Percentiles rank a stretch among this genome's conserved stretches.
Evolutionary conservation across 2,113 vertebrate species (phyloP).

Genomic region (Heptranchias perlo): DNA sequence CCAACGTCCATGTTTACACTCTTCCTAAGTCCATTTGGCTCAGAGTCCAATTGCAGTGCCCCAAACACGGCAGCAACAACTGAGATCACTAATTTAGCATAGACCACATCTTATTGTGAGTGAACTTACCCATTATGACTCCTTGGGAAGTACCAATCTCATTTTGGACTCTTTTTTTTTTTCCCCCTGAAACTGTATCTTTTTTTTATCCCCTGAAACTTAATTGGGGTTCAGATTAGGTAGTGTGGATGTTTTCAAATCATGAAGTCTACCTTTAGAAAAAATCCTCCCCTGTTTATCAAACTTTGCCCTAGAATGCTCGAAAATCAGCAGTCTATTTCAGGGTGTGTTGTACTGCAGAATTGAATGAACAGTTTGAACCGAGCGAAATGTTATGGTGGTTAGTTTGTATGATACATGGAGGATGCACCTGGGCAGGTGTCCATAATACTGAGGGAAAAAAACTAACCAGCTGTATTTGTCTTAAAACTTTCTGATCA

Average conservation of each 20-base stretch:
- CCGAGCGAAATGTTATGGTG: neutral
- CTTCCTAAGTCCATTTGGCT: too few species aligned
- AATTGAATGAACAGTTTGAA: neutral
- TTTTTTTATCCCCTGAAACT: too few species aligned
- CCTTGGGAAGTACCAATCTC: too few species aligned
- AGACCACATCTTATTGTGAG: too few species aligned
- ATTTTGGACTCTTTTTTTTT: too few species aligned
- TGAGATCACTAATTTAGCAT: too few species aligned
- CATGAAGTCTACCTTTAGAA: neutral
- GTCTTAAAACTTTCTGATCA: neutral
- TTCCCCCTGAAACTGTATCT: too few species aligned
- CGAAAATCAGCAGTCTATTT: neutral
- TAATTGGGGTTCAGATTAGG: neutral
- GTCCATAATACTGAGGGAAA: neutral
- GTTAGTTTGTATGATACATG: neutral
- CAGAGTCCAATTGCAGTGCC: too few species aligned
- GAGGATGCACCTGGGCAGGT: slow-evolving; percentile 6
- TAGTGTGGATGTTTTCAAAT: neutral
- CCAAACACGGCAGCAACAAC: too few species aligned
- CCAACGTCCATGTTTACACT: too few species aligned
- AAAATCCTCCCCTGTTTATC: neutral
- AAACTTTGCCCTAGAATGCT: neutral
- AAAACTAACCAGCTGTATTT: neutral
- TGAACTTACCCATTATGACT: too few species aligned
- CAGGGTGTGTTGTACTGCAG: neutral